Conservation (phyloP, 2,113 vertebrate genomes). For the Protobothrops mucrosquamatus region DNA sequence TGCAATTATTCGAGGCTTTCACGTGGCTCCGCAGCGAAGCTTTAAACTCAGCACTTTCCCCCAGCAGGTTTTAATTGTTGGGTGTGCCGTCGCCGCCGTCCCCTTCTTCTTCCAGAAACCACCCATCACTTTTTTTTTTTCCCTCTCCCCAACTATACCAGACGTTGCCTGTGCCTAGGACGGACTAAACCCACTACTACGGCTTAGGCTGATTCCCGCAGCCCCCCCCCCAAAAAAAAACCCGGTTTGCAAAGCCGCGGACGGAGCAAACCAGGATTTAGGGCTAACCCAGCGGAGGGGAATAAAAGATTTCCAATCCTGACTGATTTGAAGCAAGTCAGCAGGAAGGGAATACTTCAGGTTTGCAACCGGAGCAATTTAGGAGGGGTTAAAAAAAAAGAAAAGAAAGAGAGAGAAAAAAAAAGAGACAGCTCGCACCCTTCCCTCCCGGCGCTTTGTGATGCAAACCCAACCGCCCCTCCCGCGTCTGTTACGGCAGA, state of each 20-base stretch:
- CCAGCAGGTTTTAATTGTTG: conserved; percentile 56
- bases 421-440: no score
- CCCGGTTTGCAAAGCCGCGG: neutral
- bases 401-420: neutral
- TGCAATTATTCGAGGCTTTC: conserved; percentile 43
- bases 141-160: no score
- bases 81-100: conserved; percentile 65
- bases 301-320: neutral
- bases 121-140: no score
- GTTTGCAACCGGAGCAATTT: neutral
- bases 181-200: neutral
- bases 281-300: neutral
- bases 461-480: no score
- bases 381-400: neutral
- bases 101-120: conserved; percentile 17
- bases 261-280: neutral
- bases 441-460: neutral
- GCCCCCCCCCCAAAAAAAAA: no score
- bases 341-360: neutral
- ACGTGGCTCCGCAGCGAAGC: conserved; percentile 46
- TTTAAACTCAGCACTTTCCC: conserved; percentile 69
- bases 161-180: neutral
- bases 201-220: neutral
- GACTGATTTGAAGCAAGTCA: neutral
- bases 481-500: conserved; percentile 11